Evolutionary conservation across 2,797 vertebrate genomes (phyloP).

Genomic region (Muraenolepis orangiensis): DNA sequence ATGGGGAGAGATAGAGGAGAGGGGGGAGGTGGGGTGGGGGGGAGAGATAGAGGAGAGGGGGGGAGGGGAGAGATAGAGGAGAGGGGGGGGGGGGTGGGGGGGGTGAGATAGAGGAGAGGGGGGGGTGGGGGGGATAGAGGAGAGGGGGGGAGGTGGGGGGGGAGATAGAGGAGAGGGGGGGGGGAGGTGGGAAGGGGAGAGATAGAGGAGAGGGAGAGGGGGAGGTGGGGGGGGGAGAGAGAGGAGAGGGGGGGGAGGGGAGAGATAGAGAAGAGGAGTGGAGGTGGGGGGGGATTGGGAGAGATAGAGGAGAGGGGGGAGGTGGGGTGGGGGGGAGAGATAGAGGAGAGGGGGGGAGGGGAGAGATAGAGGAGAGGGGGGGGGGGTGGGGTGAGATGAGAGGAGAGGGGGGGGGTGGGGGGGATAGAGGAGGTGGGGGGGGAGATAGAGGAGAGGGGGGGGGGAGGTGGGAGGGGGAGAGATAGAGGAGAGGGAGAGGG

Average conservation of each 20-base stretch:
- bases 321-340: slow-evolving; percentile 60
- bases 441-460: slow-evolving; percentile 61
- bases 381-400: slow-evolving; percentile 61
- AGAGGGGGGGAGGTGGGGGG: slow-evolving; percentile 41
- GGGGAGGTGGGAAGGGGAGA: slow-evolving; percentile 52
- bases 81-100: slow-evolving; percentile 36
- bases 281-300: slow-evolving; percentile 47
- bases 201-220: slow-evolving; percentile 58
- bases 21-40: slow-evolving; percentile 41
- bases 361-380: slow-evolving; percentile 60
- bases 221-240: slow-evolving; percentile 58
- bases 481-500: slow-evolving; percentile 57
- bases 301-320: slow-evolving; percentile 58
- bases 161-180: slow-evolving; percentile 65
- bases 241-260: slow-evolving; percentile 46
- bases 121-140: too few species aligned
- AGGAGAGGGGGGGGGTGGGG: slow-evolving; percentile 46
- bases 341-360: slow-evolving; percentile 44
- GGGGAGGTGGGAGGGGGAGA: slow-evolving; percentile 52
- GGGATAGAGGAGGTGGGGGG: slow-evolving; percentile 57
- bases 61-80: slow-evolving; percentile 64
- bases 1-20: slow-evolving; percentile 65
- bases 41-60: slow-evolving; percentile 55
- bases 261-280: slow-evolving; percentile 65
- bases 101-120: slow-evolving; percentile 65